Evolutionary conservation across 2,888 invertebrate genomes (phyloP), one percentile per base, ranked within the genome.

Genomic region (Timema podura): DNA sequence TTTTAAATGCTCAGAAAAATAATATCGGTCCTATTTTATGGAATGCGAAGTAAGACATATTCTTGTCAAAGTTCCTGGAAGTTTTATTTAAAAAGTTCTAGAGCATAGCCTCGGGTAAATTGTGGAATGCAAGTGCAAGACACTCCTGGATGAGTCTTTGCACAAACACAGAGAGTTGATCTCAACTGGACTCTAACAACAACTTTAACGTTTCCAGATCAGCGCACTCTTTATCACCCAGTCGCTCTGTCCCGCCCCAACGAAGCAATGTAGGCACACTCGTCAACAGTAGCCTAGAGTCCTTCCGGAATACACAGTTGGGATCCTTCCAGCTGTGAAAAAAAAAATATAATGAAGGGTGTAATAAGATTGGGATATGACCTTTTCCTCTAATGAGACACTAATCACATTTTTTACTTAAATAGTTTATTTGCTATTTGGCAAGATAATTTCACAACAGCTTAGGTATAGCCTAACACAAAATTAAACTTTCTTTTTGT

Each of bases 261-360:
- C 86, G 86, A 57, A 92, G 80, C 15, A 96, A 80, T 0, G 96
- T 95, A 2, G 96, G 96, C 61, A 96, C 85, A 67, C 91, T 90
- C 79, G 91, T 88, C 68, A 96, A 81, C 75, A 85, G 87, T 0
- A 90, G 87, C 64, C 87, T 85, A 51, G 85, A 78, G 78, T 95
- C 91, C 69, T 89, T 93, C 70, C 95, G 86, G 81, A 95, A 96
- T 1, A 90, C 89, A 79, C 92, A 92, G 13, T 89, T 87, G 68
- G 84, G 85, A 80, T 94, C 89, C 81, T 91, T 95, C 95, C 96
- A 96, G 74, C 93, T 93, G 78, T 49, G 85, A 81, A 75, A 74
- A 74, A 75, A 74, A 73, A 74, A 71, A 70, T 9, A 15, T 54
- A 13, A 15, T 54, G 8, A 9, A 16, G 15, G 15, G 13, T n/a